Evolutionary conservation across 2,797 vertebrate genomes (phyloP), one percentile per base, ranked within the genome.

Genomic region (Microctenopoma stevenorrisi): DNA sequence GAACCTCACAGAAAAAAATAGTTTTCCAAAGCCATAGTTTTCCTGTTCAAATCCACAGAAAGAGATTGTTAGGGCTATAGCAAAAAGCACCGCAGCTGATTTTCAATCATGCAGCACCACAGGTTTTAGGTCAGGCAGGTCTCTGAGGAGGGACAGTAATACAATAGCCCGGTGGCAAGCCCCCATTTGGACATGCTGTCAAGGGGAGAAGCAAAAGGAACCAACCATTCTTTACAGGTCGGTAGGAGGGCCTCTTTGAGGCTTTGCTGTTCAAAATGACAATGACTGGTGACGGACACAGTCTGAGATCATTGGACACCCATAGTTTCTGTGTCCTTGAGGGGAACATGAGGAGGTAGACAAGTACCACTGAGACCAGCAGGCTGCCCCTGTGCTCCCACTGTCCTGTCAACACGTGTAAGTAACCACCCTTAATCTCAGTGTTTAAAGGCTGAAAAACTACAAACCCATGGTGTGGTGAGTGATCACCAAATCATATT

Each of bases 111-210:
- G 64, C 74, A 53, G 78, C 91, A 83, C 90, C 76, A 64, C 91
- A 88, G 92, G 91, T 89, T 86, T 80, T 76, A 86, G 90, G 90
- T 91, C 83, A 84, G 83, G 14, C 74, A 61, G 76, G 86, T 88
- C 72, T 82, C 79, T 7, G 69, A 79, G 78, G 79, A 84, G 79
- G 80, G 82, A 84, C 82, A 78, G 79, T 84, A 88, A 91, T 87
- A 90, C 88, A 94, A 92, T 92, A 88, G 90, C 92, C 46, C 89
- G 92, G 92, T 87, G 87, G 90, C 89, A 91, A 78, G 88, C 79
- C 61, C 81, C 83, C 79, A 84, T 90, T 90, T 91, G 88, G 83
- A 89, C 90, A 86, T 79, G 82, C 89, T 84, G 86, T 88, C 88
- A 90, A 89, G 89, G 84, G 79, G 81, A 86, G 79, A 84, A 76